These are phyloP conservation scores for Latrodectus elegans DNA, from an alignment of 2,888 invertebrate species.

Conservation along the genomic window DNA sequence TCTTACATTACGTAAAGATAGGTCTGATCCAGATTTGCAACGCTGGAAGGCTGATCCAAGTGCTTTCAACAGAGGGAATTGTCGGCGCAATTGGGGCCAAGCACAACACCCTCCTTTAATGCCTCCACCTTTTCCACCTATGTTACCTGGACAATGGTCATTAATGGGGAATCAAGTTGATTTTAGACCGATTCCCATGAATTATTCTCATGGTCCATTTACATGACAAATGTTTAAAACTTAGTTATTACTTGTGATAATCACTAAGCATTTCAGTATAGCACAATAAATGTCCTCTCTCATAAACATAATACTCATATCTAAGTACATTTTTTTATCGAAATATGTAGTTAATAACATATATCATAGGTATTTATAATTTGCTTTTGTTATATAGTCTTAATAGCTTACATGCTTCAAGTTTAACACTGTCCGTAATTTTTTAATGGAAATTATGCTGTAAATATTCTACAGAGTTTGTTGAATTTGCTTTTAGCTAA, in stretches of 20 bases:
- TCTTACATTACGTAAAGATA: conserved; percentile 49
- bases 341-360: neutral
- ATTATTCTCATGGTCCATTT: conserved; percentile 37
- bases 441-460: no score
- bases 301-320: conserved; percentile 27
- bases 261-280: conserved; percentile 56
- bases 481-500: no score
- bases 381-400: neutral
- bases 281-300: conserved; percentile 47
- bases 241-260: conserved; percentile 57
- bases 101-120: conserved; percentile 15
- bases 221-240: conserved; percentile 55
- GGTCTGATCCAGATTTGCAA: conserved; percentile 44
- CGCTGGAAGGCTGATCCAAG: conserved; percentile 50
- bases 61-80: conserved; percentile 7
- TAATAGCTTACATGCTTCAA: no score
- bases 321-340: conserved; percentile 4
- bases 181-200: conserved; percentile 23
- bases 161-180: conserved; percentile 21
- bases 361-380: neutral
- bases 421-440: no score
- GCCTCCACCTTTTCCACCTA: conserved; percentile 20
- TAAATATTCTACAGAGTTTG: no score
- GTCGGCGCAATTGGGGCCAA: conserved; percentile 7
- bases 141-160: neutral